Conservation (phyloP, 2,888 invertebrate genomes). For the Platerodrilus igneus region DNA sequence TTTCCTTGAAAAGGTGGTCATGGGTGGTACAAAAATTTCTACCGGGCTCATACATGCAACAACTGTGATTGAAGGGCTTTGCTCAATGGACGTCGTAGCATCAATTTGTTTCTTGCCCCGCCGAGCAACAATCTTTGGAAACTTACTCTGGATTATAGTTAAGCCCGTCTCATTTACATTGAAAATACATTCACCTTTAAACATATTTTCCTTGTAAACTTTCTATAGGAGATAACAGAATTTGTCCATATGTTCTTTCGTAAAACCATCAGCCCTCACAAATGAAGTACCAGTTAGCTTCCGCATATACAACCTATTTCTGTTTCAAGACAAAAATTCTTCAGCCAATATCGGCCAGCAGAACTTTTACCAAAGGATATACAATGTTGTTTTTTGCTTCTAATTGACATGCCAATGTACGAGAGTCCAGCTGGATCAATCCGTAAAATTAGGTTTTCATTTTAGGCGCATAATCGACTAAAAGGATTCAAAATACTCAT, state of each 20-base stretch:
- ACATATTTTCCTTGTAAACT: conserved; percentile 21
- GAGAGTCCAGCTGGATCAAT: conserved; percentile 30
- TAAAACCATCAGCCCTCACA: conserved; percentile 22
- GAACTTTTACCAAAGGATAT: too few relatives aligned
- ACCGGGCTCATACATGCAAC: too few relatives aligned
- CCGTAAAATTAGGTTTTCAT: conserved; percentile 32
- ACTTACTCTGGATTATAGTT: too few relatives aligned
- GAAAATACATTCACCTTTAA: conserved; percentile 30
- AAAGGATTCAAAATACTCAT: conserved; percentile 21
- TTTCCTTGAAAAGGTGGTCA: too few relatives aligned
- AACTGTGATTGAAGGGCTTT: too few relatives aligned
- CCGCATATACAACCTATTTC: conserved; percentile 19
- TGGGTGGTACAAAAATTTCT: too few relatives aligned
- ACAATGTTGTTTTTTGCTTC: conserved; percentile 26
- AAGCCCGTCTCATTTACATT: conserved; percentile 43
- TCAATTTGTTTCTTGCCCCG: too few relatives aligned
- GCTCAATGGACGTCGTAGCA: too few relatives aligned
- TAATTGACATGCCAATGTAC: conserved; percentile 28
- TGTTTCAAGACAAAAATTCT: conserved; percentile 26
- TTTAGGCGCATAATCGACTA: conserved; percentile 22
- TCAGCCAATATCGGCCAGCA: conserved; percentile 26
- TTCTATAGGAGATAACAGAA: conserved; percentile 32
- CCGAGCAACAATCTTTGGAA: too few relatives aligned
- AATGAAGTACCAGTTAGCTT: conserved; percentile 29
- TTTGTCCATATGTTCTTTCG: conserved; percentile 22